A percentile compares a stretch with the other conserved stretches of the same genome.
phyloP scores from a whole-genome alignment of 2,797 vertebrate genomes.

The Dipus sagitta region DNA sequence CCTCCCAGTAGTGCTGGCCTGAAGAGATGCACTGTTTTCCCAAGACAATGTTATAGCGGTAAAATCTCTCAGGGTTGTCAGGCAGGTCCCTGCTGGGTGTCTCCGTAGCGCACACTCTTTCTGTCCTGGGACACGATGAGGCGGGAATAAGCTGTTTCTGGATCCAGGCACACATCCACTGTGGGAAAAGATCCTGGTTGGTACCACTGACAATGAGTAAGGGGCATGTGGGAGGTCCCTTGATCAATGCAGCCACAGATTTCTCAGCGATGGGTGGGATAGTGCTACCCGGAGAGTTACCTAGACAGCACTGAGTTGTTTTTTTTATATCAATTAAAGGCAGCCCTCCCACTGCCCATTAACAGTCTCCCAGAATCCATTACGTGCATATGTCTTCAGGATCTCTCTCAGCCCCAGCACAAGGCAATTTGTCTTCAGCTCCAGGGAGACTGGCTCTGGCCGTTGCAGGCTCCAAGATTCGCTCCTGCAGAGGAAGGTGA shows the following conservation, averaged over 20 bases:
- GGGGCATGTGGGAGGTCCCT: not conserved
- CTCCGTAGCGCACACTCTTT: constrained; percentile 64
- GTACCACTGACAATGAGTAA: not conserved
- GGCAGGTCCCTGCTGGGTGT: constrained; percentile 65
- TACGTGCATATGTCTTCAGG: constrained; percentile 69
- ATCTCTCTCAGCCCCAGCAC: constrained; percentile 69
- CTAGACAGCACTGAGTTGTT: not conserved
- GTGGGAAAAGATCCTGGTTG: not conserved
- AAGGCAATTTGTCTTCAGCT: constrained; percentile 66
- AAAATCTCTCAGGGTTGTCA: constrained; percentile 62
- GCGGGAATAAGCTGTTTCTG: constrained; percentile 62
- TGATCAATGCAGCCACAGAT: not conserved
- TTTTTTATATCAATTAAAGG: not conserved
- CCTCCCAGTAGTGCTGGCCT: constrained; percentile 76
- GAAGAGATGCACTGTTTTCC: constrained; percentile 67
- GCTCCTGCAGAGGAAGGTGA: constrained; percentile 53
- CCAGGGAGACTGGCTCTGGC: constrained; percentile 68
- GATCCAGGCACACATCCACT: constrained; percentile 70
- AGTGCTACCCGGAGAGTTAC: not conserved
- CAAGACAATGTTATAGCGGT: constrained; percentile 66
- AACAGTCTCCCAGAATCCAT: not conserved
- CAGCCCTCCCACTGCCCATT: not conserved
- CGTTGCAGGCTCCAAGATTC: constrained; percentile 65
- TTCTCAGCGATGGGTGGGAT: not conserved
- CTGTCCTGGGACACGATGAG: constrained; percentile 67